These are phyloP conservation scores for Protobothrops flavoviridis DNA, from an alignment of 2,113 vertebrate species.

Conservation along the genomic window DNA sequence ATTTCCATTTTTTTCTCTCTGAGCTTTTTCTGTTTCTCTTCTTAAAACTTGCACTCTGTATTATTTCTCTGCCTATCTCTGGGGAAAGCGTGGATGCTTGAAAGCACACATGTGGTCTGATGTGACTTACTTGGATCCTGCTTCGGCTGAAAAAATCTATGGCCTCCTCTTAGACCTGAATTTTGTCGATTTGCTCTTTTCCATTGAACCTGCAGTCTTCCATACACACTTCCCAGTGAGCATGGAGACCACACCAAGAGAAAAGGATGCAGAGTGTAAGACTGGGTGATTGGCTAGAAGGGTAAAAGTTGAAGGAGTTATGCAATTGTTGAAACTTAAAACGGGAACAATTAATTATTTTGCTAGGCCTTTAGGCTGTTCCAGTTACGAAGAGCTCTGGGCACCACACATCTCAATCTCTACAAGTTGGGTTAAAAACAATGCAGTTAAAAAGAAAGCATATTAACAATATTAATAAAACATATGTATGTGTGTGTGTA, in stretches of 20 bases:
- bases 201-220: neutral
- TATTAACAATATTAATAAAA: neutral
- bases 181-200: neutral
- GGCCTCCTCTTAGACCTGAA: neutral
- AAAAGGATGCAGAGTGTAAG: neutral
- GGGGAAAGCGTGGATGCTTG: neutral
- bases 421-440: neutral
- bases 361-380: neutral
- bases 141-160: neutral
- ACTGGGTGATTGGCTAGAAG: neutral
- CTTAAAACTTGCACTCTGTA: neutral
- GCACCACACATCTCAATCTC: neutral
- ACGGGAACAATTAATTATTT: neutral
- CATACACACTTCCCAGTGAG: neutral
- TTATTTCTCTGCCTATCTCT: neutral
- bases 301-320: neutral
- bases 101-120: too few species aligned
- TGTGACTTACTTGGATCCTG: neutral
- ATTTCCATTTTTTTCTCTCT: neutral
- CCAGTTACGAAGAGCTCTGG: neutral
- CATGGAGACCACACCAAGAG: neutral
- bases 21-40: neutral
- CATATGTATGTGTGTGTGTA: rapidly evolving
- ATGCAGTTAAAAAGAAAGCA: neutral
- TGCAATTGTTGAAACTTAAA: neutral